Percentiles rank a stretch among this genome's conserved stretches.
Evolutionary conservation across 1,140 invertebrate species (phyloP).

Genomic region (Stegodyphus dumicola): DNA sequence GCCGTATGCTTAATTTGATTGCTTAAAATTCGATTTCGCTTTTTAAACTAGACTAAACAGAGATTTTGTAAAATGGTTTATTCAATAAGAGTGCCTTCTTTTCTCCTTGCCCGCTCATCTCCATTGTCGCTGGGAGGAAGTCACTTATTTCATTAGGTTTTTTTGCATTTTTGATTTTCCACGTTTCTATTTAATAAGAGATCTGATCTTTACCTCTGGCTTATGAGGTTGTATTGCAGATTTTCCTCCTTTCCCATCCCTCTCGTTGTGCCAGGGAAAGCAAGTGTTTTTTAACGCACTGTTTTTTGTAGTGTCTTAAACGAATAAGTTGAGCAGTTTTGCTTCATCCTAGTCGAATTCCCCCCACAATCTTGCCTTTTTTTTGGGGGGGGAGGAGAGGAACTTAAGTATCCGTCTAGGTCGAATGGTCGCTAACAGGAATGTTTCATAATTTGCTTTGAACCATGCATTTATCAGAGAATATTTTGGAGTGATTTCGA

Average conservation of each 20-base stretch:
- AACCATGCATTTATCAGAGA: no score
- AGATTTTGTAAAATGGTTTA: slow-evolving; percentile 61
- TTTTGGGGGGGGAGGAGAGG: no score
- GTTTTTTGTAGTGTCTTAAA: slow-evolving; percentile 13
- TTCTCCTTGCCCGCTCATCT: background rate
- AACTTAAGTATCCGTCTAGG: no score
- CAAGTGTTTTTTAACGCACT: slow-evolving; percentile 12
- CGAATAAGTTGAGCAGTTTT: slow-evolving; percentile 11
- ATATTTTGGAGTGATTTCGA: no score
- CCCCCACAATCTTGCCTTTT: no score
- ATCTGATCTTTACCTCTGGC: slow-evolving; percentile 47
- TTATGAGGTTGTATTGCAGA: background rate
- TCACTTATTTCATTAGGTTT: slow-evolving; percentile 58
- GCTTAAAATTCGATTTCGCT: slow-evolving; percentile 55
- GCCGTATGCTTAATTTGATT: slow-evolving; percentile 51
- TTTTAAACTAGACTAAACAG: slow-evolving; percentile 60
- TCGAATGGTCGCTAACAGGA: no score
- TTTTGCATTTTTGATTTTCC: slow-evolving; percentile 56
- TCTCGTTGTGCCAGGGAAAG: background rate
- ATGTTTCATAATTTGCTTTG: no score
- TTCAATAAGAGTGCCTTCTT: slow-evolving; percentile 46
- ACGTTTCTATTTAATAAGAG: slow-evolving; percentile 59
- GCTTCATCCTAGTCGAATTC: no score
- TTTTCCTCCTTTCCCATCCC: background rate
- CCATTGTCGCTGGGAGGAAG: slow-evolving; percentile 34